Evolutionary conservation across 1,140 invertebrate genomes (phyloP).

Genomic region (Bombyx mandarina): DNA sequence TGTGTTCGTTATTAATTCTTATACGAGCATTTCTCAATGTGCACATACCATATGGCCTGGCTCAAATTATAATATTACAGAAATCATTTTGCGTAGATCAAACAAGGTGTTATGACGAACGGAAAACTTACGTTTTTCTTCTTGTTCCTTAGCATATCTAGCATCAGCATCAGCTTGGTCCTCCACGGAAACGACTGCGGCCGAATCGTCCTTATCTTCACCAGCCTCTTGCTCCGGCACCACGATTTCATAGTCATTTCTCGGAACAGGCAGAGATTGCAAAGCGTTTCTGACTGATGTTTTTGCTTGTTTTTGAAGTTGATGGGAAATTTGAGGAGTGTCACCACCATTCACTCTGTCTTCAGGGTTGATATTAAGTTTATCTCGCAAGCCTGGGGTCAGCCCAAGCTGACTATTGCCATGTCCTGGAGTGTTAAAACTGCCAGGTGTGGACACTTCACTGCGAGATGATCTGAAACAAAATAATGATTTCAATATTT

Average conservation of each 20-base stretch:
- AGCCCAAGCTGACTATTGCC: conserved; percentile 30
- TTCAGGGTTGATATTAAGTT: conserved; percentile 95
- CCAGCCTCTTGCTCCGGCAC: conserved; percentile 88
- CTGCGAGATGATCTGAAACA: conserved; percentile 46
- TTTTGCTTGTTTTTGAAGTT: conserved; percentile 79
- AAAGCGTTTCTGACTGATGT: conserved; percentile 84
- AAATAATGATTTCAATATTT: conserved; percentile 1
- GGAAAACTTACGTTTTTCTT: conserved; percentile 71
- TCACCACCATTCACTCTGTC: conserved; percentile 79
- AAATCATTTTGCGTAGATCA: background rate
- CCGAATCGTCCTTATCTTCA: conserved; percentile 58
- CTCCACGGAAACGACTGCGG: conserved; percentile 69
- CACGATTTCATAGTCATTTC: conserved; percentile 99
- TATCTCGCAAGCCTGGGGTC: conserved; percentile 82
- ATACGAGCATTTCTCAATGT: no score
- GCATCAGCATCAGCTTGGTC: conserved; percentile 94
- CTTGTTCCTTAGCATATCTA: conserved; percentile 73
- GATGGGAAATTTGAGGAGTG: conserved; percentile 75
- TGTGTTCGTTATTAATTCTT: no score
- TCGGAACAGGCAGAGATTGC: conserved; percentile 86
- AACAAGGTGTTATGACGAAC: background rate
- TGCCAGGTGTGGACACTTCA: conserved; percentile 64
- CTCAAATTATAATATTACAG: no score
- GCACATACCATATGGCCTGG: no score
- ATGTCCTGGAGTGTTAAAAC: conserved; percentile 61